Base-by-base conservation (phyloP, 2,888 invertebrate species). In the Drosophila infuscata region DNA sequence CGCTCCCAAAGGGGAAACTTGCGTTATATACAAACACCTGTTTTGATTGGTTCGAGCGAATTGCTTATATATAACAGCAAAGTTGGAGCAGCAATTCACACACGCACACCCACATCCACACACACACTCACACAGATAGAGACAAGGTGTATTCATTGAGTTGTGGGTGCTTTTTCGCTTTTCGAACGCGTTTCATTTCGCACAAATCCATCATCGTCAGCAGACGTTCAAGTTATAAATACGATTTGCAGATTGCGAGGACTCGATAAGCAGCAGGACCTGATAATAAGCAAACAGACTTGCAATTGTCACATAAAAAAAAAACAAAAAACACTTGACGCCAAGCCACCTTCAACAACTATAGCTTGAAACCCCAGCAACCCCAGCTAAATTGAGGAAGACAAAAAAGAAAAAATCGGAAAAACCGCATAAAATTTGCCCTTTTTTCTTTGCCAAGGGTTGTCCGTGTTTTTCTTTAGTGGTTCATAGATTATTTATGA, bases 151-250 rank as follows among this genome's bases (percentile, higher is more conserved):
- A 36, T 52, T 25, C 62, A 52, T 35, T 67, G 53, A 35, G 46
- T 33, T 71, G 75, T 74, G 70, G 70, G 53, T 65, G 72, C 66
- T 46, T 52, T 35, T 64, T 59, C 63, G 66, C 67, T 58, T 58
- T 56, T 53, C 36, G 30, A 61, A 54, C 49, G 63, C 56, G 30
- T 35, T 68, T 76, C 88, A 84, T 71, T 84, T 76, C 54, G 66
- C 85, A 58, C 52, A 84, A 68, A 84, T 88, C 82, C 76, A 84
- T 84, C 84, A 84, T 84, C 76, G 88, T 89, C 84, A 89, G 46
- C 82, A 74, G 84, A 81, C 83, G 85, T 72, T 41, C 53, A 46
- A 58, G 57, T 51, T 36, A 36, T 35, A 46, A 43, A 36, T 30
- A 41, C 38, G 41, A 46, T 67, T 67, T 71, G 54, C 20, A 60